Evolutionary conservation across 2,797 vertebrate species (phyloP).

Genomic region (Helarctos malayanus): DNA sequence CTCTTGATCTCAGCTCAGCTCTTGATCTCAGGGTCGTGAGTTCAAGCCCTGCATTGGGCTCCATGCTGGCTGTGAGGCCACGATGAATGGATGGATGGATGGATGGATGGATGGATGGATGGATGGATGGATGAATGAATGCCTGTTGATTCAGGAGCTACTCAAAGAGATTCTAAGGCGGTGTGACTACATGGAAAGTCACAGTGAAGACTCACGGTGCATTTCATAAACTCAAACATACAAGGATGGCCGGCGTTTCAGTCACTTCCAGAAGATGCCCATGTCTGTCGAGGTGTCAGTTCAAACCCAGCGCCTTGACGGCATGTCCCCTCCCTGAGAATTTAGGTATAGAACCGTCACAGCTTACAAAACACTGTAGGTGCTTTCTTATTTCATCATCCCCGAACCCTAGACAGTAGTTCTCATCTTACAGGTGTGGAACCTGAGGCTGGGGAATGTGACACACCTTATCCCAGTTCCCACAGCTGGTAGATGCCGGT

Average conservation of each 20-base stretch:
- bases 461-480: rapidly evolving
- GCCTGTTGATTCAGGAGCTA: too few species aligned
- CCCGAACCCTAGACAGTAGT: not conserved
- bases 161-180: not conserved
- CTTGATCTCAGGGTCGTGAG: too few species aligned
- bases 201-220: not conserved
- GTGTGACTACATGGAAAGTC: not conserved
- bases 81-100: too few species aligned
- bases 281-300: rapidly evolving
- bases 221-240: rapidly evolving
- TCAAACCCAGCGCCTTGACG: too few species aligned
- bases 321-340: rapidly evolving
- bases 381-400: not conserved
- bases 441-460: rapidly evolving
- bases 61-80: too few species aligned
- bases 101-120: too few species aligned
- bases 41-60: too few species aligned
- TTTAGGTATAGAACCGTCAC: not conserved
- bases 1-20: too few species aligned
- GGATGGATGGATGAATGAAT: too few species aligned
- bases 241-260: rapidly evolving
- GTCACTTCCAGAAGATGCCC: not conserved
- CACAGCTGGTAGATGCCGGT: too few species aligned
- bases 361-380: rapidly evolving
- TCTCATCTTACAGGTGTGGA: not conserved